Conservation (phyloP, 2,888 invertebrate species). For the Andrena bucephala region DNA sequence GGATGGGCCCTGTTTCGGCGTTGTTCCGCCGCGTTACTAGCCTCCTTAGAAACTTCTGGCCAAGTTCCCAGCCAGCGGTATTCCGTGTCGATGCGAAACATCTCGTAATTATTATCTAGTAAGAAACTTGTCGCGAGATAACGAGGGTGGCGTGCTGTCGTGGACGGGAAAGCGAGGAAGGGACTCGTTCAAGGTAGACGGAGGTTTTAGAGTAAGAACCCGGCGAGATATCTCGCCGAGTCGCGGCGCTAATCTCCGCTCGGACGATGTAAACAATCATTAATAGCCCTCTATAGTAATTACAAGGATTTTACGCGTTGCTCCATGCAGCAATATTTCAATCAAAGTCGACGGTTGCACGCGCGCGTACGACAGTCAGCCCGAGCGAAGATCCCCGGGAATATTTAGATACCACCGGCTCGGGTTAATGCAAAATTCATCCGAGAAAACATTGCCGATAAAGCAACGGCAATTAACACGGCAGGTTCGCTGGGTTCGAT, state of each 20-base stretch:
- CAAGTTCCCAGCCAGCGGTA: conserved; percentile 72
- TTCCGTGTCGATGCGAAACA: conserved; percentile 79
- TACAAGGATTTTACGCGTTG: conserved; percentile 60
- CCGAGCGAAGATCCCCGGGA: background rate
- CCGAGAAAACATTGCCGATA: background rate
- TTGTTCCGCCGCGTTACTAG: conserved; percentile 63
- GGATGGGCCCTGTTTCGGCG: conserved; percentile 59
- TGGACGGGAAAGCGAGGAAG: conserved; percentile 34
- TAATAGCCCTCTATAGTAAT: conserved; percentile 71
- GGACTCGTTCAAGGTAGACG: background rate
- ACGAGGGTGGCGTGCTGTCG: conserved; percentile 64
- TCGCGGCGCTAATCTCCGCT: conserved; percentile 61
- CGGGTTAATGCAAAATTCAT: conserved; percentile 36
- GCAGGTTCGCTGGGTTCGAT: conserved; percentile 29
- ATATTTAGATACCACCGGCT: conserved; percentile 31
- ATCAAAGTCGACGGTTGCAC: conserved; percentile 63
- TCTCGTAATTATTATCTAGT: conserved; percentile 82
- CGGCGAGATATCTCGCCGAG: conserved; percentile 37
- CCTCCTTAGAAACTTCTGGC: conserved; percentile 79
- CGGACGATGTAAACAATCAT: conserved; percentile 69
- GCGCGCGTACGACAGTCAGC: conserved; percentile 1
- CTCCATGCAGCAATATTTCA: conserved; percentile 64
- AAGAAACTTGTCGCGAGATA: conserved; percentile 81
- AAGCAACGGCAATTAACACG: conserved; percentile 13
- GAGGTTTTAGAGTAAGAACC: conserved; percentile 54